Evolutionary conservation across 2,113 vertebrate genomes (phyloP), one percentile per base, ranked within the genome.

Genomic region (Sceloporus tristichus): DNA sequence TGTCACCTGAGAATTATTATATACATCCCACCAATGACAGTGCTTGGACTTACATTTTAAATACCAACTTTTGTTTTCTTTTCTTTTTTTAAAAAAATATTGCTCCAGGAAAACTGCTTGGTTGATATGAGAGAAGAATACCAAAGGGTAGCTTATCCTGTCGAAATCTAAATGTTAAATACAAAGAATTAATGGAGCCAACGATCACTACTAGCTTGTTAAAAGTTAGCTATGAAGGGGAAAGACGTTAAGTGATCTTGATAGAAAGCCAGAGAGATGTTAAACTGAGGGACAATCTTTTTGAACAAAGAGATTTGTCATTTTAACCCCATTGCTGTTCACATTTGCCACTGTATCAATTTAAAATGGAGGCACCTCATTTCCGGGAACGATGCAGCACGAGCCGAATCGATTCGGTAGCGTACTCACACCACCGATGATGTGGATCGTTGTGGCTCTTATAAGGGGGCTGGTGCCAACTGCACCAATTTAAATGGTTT

Each of bases 1-100:
- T 89, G 86, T 70, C 18, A 71, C 38, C 34, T 42, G n/a, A 21
- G 25, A 53, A 87, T 86, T 89, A n/a, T 82, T 92, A 68, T 25
- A 73, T 85, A 42, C 0, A 19, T 48, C 76, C 23, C 38, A 29
- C 81, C 78, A 85, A 34, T 27, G 11, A 40, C 62, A 65, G 56
- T 68, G 78, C 54, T 75, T 23, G 82, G 0, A 85, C 48, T 42
- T 29, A 53, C 84, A 89, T 83, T 78, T 71, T 34, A 86, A 84
- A 68, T 68, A 70, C 21, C 9, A 53, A 21, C 42, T 76, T 80
- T 73, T 89, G 34, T 53, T 40, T 29, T 59, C 53, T 70, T 34
- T 88, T 93, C 81, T 34, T 34, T 34, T 34, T 34, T 34, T 1
- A 34, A 78, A 16, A n/a, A 74, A 62, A 59, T 0, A 0, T n/a